Evolutionary conservation across 2,888 invertebrate genomes (phyloP).

Genomic region (Pachymerium ferrugineum): DNA sequence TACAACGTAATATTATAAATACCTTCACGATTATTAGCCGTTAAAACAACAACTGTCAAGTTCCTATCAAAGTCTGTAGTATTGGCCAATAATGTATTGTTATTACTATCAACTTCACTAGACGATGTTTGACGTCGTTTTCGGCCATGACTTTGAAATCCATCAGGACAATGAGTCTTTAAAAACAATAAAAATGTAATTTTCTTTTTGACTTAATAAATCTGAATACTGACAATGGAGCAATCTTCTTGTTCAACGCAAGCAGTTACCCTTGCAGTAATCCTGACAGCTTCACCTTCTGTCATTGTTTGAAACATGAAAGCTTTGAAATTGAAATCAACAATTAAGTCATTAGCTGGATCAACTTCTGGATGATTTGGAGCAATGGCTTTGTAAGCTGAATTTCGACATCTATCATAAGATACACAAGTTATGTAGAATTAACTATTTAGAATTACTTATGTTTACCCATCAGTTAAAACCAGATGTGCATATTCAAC

Average conservation of each 20-base stretch:
- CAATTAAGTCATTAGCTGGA: slow-evolving; percentile 40
- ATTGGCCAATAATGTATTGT: background rate
- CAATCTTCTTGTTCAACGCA: slow-evolving; percentile 43
- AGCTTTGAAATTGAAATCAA: slow-evolving; percentile 43
- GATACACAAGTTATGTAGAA: too few species aligned
- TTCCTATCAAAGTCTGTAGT: slow-evolving; percentile 32
- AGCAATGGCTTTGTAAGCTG: slow-evolving; percentile 41
- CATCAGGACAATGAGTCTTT: background rate
- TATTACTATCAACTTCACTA: background rate
- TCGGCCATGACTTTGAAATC: background rate
- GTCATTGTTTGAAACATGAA: slow-evolving; percentile 45
- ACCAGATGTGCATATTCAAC: slow-evolving; percentile 40
- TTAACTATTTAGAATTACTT: background rate
- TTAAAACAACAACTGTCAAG: slow-evolving; percentile 29
- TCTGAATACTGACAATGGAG: too few species aligned
- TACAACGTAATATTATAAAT: too few species aligned
- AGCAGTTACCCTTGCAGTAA: slow-evolving; percentile 43
- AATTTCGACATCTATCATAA: slow-evolving; percentile 41
- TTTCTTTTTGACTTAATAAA: slow-evolving; percentile 32
- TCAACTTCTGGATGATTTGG: slow-evolving; percentile 42
- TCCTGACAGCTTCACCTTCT: slow-evolving; percentile 41
- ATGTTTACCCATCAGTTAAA: slow-evolving; percentile 39
- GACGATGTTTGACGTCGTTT: background rate
- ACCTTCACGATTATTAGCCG: slow-evolving; percentile 28
- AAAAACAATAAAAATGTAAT: background rate